Conservation (phyloP, 2,113 vertebrate genomes). For the Daubentonia madagascariensis region DNA sequence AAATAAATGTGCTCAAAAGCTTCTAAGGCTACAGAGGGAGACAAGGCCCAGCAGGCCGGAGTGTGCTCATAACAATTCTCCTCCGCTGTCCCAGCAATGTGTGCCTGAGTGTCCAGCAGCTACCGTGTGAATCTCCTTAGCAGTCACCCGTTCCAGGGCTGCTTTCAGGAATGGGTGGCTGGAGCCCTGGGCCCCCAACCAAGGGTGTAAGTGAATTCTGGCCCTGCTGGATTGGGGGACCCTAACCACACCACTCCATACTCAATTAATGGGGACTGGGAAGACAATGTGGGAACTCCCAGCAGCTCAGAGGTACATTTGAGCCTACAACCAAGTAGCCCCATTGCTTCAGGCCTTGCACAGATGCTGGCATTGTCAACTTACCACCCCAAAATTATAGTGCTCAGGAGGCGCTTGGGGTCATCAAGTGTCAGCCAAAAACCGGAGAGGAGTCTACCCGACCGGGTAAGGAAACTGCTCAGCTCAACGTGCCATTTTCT, state of each 20-base stretch:
- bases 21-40: not conserved
- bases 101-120: not conserved
- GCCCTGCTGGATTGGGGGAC: too few species aligned
- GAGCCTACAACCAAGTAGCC: not conserved
- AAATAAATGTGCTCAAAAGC: not conserved
- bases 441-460: not conserved
- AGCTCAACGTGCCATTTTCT: not conserved
- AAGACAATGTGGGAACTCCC: not conserved
- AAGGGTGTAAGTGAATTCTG: not conserved
- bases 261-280: not conserved
- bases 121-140: not conserved
- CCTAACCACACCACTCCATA: not conserved
- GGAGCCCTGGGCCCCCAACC: not conserved
- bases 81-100: not conserved
- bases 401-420: not conserved
- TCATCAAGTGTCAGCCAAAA: not conserved
- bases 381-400: not conserved
- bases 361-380: not conserved
- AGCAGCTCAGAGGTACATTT: not conserved
- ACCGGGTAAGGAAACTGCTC: not conserved
- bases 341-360: too few species aligned
- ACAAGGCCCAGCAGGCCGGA: not conserved
- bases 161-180: not conserved
- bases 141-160: not conserved
- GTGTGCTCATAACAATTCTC: fast-evolving